These are phyloP conservation scores for Cercocebus atys DNA, from an alignment of 2,113 vertebrate genomes.

Conservation along the genomic window DNA sequence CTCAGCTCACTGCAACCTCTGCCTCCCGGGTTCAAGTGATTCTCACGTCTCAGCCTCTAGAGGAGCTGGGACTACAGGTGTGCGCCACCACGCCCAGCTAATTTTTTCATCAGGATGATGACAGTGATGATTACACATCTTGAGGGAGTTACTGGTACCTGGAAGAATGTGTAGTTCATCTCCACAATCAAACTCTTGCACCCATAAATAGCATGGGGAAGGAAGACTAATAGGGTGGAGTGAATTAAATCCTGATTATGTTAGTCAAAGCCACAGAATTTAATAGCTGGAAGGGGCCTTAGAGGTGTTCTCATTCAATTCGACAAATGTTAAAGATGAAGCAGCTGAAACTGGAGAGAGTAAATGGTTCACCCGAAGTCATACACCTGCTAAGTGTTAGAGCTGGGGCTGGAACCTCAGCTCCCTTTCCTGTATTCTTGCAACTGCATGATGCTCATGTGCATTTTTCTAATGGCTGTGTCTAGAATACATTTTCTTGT, in stretches of 20 bases:
- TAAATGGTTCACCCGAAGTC: neutral
- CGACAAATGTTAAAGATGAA: slow-evolving; percentile 20
- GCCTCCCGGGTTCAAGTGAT: no score
- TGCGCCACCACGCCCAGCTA: no score
- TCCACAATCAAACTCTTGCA: neutral
- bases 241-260: neutral
- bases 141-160: neutral
- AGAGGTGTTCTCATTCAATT: neutral
- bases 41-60: no score
- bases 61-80: no score
- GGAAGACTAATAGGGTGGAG: neutral
- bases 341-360: slow-evolving; percentile 29
- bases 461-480: neutral
- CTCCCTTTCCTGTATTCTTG: neutral
- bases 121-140: neutral
- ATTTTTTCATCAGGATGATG: neutral
- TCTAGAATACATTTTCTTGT: neutral
- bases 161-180: neutral
- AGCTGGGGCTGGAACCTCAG: neutral
- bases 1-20: no score
- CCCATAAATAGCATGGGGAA: neutral
- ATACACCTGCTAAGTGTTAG: neutral
- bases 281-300: slow-evolving; percentile 58
- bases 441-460: neutral
- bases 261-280: slow-evolving; percentile 57